A percentile compares a stretch with the other conserved stretches of the same genome.
phyloP scores from a whole-genome alignment of 1,140 invertebrate genomes.

The Lucilia sericata region DNA sequence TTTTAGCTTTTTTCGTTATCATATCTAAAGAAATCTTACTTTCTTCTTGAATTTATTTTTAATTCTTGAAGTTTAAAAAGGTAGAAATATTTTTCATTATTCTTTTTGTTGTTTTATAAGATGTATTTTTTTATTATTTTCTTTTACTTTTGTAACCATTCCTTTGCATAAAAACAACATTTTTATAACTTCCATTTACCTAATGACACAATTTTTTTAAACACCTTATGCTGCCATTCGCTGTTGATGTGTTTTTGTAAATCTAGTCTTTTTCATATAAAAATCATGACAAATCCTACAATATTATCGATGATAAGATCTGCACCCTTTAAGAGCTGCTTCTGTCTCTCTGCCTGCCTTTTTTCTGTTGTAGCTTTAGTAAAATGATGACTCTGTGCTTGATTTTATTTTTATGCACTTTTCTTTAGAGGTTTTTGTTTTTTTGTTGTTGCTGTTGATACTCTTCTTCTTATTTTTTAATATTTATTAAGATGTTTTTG shows the following conservation, averaged over 20 bases:
- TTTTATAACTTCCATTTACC: slow-evolving; percentile 32
- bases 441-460: too few species aligned
- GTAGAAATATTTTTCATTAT: background rate
- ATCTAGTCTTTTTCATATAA: slow-evolving; percentile 17
- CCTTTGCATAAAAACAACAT: background rate
- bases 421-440: background rate
- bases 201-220: slow-evolving; percentile 43
- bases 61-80: background rate
- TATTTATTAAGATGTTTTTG: background rate
- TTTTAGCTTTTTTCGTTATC: background rate
- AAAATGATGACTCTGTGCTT: background rate
- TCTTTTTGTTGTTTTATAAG: background rate
- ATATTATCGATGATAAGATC: slow-evolving; percentile 34
- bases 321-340: slow-evolving; percentile 30
- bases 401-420: background rate
- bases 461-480: background rate
- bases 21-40: background rate
- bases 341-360: background rate
- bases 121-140: background rate
- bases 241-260: slow-evolving; percentile 3
- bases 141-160: background rate
- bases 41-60: background rate
- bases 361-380: background rate
- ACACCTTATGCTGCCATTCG: slow-evolving; percentile 24
- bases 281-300: slow-evolving; percentile 25